Evolutionary conservation across 2,797 vertebrate species (phyloP).

Genomic region (Crenuchus spilurus): DNA sequence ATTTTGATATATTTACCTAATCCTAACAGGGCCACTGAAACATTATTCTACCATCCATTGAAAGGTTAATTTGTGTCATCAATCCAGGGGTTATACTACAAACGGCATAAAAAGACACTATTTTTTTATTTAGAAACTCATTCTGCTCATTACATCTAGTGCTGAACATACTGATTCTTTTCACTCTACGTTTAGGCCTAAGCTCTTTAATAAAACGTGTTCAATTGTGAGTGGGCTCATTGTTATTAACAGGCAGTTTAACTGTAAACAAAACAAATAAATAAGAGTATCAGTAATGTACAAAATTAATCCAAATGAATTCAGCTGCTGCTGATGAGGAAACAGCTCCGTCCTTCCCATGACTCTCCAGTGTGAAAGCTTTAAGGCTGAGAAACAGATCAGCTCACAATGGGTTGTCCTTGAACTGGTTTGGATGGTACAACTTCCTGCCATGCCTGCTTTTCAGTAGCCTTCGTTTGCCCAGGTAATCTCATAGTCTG

Average conservation of each 20-base stretch:
- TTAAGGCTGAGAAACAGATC: background rate
- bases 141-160: too few relatives aligned
- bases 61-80: too few relatives aligned
- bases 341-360: background rate
- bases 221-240: background rate
- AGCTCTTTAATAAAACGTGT: too few relatives aligned
- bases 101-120: too few relatives aligned
- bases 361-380: background rate
- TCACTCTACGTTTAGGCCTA: too few relatives aligned
- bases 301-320: slow-evolving; percentile 1
- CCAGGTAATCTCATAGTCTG: slow-evolving; percentile 91
- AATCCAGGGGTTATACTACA: too few relatives aligned
- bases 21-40: too few relatives aligned
- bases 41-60: too few relatives aligned
- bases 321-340: background rate
- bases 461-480: slow-evolving; percentile 92
- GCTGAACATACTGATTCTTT: too few relatives aligned
- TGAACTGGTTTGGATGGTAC: background rate
- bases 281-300: background rate
- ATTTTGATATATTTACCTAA: too few relatives aligned
- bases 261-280: background rate
- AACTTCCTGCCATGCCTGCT: background rate
- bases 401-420: background rate
- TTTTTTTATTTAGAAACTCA: too few relatives aligned
- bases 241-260: background rate